Conservation (phyloP, 2,797 vertebrate species). For the Phoxinus dragarum region DNA sequence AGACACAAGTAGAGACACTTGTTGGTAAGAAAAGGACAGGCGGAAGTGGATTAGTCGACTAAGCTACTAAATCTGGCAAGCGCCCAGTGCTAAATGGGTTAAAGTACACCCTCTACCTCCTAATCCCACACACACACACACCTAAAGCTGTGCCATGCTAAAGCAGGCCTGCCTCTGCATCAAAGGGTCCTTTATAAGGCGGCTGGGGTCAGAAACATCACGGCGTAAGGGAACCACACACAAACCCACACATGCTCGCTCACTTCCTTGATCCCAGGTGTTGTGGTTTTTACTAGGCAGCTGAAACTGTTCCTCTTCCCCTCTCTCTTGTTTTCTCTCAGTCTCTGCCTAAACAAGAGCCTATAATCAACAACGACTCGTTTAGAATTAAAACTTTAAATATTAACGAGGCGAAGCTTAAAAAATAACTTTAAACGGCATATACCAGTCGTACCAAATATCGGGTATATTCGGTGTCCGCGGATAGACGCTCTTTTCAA, state of each 20-base stretch:
- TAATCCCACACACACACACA: slow-evolving; percentile 64
- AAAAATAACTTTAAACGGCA: background rate
- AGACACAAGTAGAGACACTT: slow-evolving; percentile 54
- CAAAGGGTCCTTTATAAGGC: slow-evolving; percentile 58
- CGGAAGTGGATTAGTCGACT: slow-evolving; percentile 76
- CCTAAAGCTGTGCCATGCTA: slow-evolving; percentile 49
- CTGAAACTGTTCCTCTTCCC: slow-evolving; percentile 40
- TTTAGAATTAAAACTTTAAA: background rate
- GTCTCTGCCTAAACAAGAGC: slow-evolving; percentile 13
- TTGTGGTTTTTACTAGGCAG: slow-evolving; percentile 51
- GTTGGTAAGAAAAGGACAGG: slow-evolving; percentile 66
- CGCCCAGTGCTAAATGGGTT: slow-evolving; percentile 80
- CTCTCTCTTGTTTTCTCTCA: slow-evolving; percentile 21
- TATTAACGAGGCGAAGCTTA: background rate
- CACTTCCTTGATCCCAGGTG: slow-evolving; percentile 51
- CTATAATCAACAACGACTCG: background rate
- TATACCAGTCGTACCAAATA: background rate
- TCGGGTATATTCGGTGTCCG: background rate
- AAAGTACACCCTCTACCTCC: slow-evolving; percentile 76
- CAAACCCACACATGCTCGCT: slow-evolving; percentile 42
- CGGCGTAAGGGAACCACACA: slow-evolving; percentile 37
- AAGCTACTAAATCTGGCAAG: slow-evolving; percentile 78
- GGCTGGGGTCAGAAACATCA: slow-evolving; percentile 52
- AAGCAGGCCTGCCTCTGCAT: slow-evolving; percentile 53
- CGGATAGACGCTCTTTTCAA: background rate